phyloP scores from a whole-genome alignment of 2,113 vertebrate genomes.

The Steatornis caripensis region DNA sequence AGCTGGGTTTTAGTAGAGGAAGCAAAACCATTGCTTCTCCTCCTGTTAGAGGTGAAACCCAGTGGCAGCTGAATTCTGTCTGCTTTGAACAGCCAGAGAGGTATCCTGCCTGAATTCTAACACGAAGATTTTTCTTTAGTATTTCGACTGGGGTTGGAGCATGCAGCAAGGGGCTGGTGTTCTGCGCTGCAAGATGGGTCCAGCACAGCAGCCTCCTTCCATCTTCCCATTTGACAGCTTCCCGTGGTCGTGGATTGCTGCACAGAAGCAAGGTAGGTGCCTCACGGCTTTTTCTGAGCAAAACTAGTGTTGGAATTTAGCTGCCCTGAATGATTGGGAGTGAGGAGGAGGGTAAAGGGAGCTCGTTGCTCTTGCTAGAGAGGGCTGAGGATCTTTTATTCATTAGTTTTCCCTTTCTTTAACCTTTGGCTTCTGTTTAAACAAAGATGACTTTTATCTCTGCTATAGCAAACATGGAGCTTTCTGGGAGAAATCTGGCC shows the following conservation, averaged over 20 bases:
- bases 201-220: not conserved
- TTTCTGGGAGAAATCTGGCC: not conserved
- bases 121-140: not conserved
- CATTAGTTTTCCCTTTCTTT: not conserved
- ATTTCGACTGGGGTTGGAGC: not conserved
- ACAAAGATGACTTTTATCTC: not conserved
- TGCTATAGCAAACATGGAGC: not conserved
- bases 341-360: not conserved
- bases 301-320: not conserved
- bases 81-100: not conserved
- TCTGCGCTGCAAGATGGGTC: not conserved
- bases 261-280: not conserved
- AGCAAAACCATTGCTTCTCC: not conserved
- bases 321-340: not conserved
- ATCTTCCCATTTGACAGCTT: not conserved
- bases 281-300: not conserved
- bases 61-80: not conserved
- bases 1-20: not conserved
- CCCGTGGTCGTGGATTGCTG: fast-evolving
- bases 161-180: not conserved
- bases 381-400: not conserved
- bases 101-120: not conserved
- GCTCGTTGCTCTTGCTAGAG: not conserved
- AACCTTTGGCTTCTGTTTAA: not conserved
- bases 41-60: not conserved